Conservation (phyloP, 2,113 vertebrate species). For the Cyprinus carpio region DNA sequence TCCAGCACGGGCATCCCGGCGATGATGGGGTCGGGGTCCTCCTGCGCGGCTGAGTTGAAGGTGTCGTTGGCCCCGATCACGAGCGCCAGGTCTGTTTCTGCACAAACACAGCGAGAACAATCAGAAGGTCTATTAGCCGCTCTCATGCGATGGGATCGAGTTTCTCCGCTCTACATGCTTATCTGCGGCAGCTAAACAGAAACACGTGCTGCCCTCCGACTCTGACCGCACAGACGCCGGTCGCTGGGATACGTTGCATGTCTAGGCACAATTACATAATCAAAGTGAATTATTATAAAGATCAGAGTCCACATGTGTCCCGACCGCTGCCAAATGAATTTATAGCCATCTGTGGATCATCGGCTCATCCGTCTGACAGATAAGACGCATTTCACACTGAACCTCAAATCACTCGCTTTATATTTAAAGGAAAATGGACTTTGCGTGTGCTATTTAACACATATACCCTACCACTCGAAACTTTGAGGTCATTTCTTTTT, state of each 20-base stretch:
- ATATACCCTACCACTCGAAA: too few species aligned
- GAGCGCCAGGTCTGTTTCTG: slow-evolving; percentile 92
- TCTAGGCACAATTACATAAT: slow-evolving; percentile 62
- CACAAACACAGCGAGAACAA: slow-evolving; percentile 44
- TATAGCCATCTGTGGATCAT: not conserved
- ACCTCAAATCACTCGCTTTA: too few species aligned
- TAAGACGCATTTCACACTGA: not conserved
- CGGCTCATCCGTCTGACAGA: not conserved
- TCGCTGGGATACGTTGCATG: slow-evolving; percentile 55
- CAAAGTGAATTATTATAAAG: slow-evolving; percentile 53
- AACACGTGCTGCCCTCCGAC: slow-evolving; percentile 70
- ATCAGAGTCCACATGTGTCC: slow-evolving; percentile 43
- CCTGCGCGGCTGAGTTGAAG: slow-evolving; percentile 94
- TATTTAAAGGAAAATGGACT: not conserved
- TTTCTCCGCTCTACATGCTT: slow-evolving; percentile 50
- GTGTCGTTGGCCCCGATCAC: slow-evolving; percentile 98
- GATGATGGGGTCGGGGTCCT: slow-evolving; percentile 96
- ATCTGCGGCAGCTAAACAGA: slow-evolving; percentile 70
- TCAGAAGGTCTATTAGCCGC: not conserved
- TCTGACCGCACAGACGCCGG: slow-evolving; percentile 56
- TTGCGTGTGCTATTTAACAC: too few species aligned
- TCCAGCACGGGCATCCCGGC: slow-evolving; percentile 97
- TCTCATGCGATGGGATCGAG: slow-evolving; percentile 36
- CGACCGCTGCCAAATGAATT: not conserved
- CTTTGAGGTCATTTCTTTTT: too few species aligned